Evolutionary conservation across 2,888 invertebrate genomes (phyloP).

Genomic region (Leptopilina myrica): DNA sequence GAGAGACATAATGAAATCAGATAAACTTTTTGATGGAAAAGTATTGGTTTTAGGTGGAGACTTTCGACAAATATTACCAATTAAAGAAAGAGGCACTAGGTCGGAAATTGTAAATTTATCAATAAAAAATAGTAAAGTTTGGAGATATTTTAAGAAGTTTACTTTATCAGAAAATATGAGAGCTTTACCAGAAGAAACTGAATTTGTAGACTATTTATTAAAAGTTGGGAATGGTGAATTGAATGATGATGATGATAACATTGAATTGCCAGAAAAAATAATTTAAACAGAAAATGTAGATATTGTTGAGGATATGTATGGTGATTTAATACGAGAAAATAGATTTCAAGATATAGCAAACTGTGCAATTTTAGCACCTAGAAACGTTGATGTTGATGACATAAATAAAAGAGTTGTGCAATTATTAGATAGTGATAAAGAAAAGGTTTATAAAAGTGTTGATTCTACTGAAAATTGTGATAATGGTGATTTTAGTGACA

Average conservation of each 20-base stretch:
- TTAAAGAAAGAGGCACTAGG: conserved; percentile 45
- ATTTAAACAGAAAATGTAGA: conserved; percentile 42
- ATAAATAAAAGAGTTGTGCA: conserved; percentile 42
- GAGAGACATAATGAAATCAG: conserved; percentile 57
- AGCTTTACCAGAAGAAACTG: conserved; percentile 41
- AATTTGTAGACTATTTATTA: conserved; percentile 41
- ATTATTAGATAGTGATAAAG: conserved; percentile 43
- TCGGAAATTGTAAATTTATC: conserved; percentile 54
- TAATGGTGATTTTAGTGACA: conserved; percentile 36
- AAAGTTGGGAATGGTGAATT: conserved; percentile 51
- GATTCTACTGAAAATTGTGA: conserved; percentile 46
- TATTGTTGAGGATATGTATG: conserved; percentile 51
- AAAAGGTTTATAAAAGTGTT: conserved; percentile 48
- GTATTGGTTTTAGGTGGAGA: conserved; percentile 54
- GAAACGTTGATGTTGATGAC: conserved; percentile 50
- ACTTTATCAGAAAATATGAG: conserved; percentile 48
- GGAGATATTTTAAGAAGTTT: conserved; percentile 53
- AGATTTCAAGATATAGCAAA: conserved; percentile 45
- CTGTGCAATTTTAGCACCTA: conserved; percentile 47
- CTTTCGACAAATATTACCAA: conserved; percentile 51
- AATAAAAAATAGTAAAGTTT: conserved; percentile 57
- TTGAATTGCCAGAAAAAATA: conserved; percentile 46
- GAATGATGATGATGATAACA: conserved; percentile 52
- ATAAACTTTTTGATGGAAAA: conserved; percentile 59
- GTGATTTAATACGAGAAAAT: conserved; percentile 45